Evolutionary conservation across 2,113 vertebrate species (phyloP), one percentile per base, ranked within the genome.

Genomic region (Erythrocercus mccallii): DNA sequence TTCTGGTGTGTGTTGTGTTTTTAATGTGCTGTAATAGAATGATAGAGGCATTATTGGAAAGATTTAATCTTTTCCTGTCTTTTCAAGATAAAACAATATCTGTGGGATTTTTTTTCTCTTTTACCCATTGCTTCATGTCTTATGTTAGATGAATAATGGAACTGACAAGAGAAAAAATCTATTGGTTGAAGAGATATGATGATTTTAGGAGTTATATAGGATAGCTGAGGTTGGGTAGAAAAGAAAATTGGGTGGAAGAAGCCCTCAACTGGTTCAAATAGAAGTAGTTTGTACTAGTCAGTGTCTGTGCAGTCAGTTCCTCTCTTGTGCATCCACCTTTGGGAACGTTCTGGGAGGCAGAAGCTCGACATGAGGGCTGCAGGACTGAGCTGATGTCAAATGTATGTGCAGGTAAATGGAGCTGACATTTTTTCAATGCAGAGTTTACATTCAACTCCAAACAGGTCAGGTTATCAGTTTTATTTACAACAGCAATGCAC

Each of bases 11-110:
- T 37, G 56, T 69, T 80, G 54, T 70, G 82, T 58, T 91, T 96
- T 90, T 88, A 93, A 72, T 82, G 93, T 87, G 70, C 78, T 94
- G 15, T 93, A 91, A 89, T 86, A 95, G 85, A 97, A 95, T 93
- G 27, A 42, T 35, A 45, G 19, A 40, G 48, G 12, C 33, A 47
- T 69, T 57, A 30, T 69, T 89, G 77, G 56, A 64, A 81, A 86
- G 57, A 40, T 12, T 90, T 62, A 3, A 20, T 42, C 6, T 69
- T 77, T 62, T 62, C 20, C 15, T 37, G 9, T 48, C 27, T 23
- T 50, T 62, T 48, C 37, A 69, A 61, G 25, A 76, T 35, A 37
- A 62, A 69, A 62, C 22, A 82, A 13, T 1, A 14, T 56, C 22
- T 8, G 1, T 27, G 35, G 30, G n/a, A 12, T 51, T 58, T 53